Percentiles rank a stretch among this genome's conserved stretches.
Evolutionary conservation across 2,797 vertebrate genomes (phyloP).

Genomic region (Paramormyrops hopkinsi): DNA sequence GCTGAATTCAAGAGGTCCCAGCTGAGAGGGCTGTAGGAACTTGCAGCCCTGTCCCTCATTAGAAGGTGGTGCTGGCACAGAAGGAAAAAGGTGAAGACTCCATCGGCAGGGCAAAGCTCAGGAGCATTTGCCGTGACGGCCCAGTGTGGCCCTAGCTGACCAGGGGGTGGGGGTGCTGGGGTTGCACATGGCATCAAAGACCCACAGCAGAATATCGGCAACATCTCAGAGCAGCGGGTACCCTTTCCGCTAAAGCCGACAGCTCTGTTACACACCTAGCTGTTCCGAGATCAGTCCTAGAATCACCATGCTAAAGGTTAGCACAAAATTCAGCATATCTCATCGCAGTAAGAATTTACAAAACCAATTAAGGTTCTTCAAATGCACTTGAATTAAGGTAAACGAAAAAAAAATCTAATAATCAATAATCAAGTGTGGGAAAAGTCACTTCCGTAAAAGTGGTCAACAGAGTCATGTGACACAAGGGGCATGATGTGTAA

Average conservation of each 20-base stretch:
- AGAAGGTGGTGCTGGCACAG: constrained; percentile 55
- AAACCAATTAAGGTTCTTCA: background rate
- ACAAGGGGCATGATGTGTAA: background rate
- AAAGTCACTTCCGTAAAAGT: background rate
- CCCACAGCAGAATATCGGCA: background rate
- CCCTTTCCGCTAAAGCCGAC: background rate
- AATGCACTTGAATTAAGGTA: background rate
- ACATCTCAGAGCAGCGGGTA: background rate
- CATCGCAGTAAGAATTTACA: background rate
- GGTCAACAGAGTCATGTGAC: background rate
- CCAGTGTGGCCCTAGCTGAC: background rate
- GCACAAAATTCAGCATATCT: background rate
- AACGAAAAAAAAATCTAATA: background rate
- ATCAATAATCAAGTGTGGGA: background rate
- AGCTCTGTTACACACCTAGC: background rate
- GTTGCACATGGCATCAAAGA: background rate
- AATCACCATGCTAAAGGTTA: background rate
- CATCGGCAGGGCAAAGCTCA: constrained; percentile 10
- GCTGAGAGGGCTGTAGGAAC: constrained; percentile 58
- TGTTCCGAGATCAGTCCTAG: background rate
- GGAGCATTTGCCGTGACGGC: background rate
- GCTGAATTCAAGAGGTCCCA: constrained; percentile 38
- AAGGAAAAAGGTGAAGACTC: constrained; percentile 20
- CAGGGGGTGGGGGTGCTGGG: background rate
- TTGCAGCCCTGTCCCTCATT: constrained; percentile 59